Percentiles rank a stretch among this genome's conserved stretches.
Evolutionary conservation across 2,888 invertebrate genomes (phyloP).

Genomic region (Xanthorhoe spadicearia): DNA sequence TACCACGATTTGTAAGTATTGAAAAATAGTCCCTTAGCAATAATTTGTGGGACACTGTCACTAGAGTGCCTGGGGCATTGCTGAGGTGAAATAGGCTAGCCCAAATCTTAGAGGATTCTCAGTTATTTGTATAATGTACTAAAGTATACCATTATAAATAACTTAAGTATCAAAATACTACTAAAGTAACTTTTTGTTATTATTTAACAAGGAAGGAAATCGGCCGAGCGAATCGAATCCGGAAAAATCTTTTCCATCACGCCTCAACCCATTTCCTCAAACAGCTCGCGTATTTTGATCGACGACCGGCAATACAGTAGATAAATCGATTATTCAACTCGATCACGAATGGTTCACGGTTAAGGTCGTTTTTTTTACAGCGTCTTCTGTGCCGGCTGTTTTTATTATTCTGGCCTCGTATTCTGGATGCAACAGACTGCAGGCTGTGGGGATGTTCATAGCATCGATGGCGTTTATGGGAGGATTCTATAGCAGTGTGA

Average conservation of each 20-base stretch:
- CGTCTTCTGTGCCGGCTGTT: constrained; percentile 86
- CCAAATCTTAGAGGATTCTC: too few species aligned
- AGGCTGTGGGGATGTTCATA: constrained; percentile 84
- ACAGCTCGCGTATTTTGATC: constrained; percentile 34
- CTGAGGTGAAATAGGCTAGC: too few species aligned
- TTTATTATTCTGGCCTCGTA: constrained; percentile 87
- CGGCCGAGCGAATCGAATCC: constrained; percentile 9
- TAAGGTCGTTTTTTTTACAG: constrained; percentile 67
- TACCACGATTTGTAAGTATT: constrained; percentile 86
- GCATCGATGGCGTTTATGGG: constrained; percentile 88
- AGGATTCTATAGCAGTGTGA: constrained; percentile 88
- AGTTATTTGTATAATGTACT: too few species aligned
- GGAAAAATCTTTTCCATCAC: constrained; percentile 28
- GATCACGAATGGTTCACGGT: constrained; percentile 48
- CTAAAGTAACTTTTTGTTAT: neutral
- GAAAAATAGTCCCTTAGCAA: neutral
- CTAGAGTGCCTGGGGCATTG: too few species aligned
- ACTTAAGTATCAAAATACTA: neutral
- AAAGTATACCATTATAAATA: neutral
- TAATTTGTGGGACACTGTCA: too few species aligned
- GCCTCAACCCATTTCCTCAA: constrained; percentile 35
- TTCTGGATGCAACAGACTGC: constrained; percentile 82
- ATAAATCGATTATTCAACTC: constrained; percentile 43
- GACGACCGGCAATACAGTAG: constrained; percentile 34
- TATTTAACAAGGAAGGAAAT: constrained; percentile 21